These are phyloP conservation scores for Pomatostomus ruficeps DNA, from an alignment of 2,113 vertebrate genomes.

Conservation along the genomic window DNA sequence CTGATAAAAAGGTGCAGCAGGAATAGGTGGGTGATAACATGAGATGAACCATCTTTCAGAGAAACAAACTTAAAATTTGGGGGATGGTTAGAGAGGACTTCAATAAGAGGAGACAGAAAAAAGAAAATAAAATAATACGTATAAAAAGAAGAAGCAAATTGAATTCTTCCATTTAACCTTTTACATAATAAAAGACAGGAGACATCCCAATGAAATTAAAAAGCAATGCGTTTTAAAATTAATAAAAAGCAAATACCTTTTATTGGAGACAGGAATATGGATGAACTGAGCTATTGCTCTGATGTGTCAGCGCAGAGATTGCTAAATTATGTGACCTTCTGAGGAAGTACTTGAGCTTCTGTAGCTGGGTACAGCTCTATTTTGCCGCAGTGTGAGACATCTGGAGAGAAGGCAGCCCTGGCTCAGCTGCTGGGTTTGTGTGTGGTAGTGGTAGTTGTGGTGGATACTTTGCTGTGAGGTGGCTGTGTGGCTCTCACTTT, in stretches of 20 bases:
- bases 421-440: background rate
- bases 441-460: background rate
- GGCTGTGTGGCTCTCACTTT: background rate
- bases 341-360: background rate
- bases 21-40: background rate
- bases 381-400: background rate
- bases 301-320: background rate
- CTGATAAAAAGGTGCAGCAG: background rate
- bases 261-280: background rate
- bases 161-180: slow-evolving; percentile 43
- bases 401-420: background rate
- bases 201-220: slow-evolving; percentile 37
- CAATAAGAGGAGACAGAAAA: slow-evolving; percentile 18
- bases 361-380: background rate
- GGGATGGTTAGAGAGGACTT: background rate
- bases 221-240: background rate
- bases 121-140: slow-evolving; percentile 16
- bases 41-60: background rate
- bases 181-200: slow-evolving; percentile 53
- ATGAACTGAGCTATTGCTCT: background rate
- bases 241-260: slow-evolving; percentile 44
- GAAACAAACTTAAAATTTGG: background rate
- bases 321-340: background rate
- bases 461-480: background rate
- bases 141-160: slow-evolving; percentile 22